Evolutionary conservation across 2,797 vertebrate genomes (phyloP), one percentile per base, ranked within the genome.

Genomic region (Lateolabrax maculatus): DNA sequence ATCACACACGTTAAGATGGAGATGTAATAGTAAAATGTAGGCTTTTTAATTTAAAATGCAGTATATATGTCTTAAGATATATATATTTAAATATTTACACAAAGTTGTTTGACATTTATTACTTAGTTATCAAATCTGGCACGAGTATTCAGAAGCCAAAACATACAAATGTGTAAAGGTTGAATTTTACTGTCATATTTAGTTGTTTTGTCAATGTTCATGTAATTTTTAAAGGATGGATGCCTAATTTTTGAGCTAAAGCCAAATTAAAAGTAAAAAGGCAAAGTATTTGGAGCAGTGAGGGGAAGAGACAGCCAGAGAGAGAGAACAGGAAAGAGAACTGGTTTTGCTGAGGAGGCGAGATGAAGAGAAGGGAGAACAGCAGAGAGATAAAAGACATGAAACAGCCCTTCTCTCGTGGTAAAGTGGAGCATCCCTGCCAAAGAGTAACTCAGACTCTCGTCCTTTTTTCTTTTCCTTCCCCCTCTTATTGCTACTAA

Each of bases 331-430:
- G 64, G 63, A 70, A 9, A 18, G 56, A 49, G 44, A 43, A 29
- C 25, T 71, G 58, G 21, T 84, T 83, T 78, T 81, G 79, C 62
- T 85, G 82, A 83, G 64, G 52, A 85, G 55, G 82, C 60, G 51
- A 86, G 88, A 90, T 92, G 85, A 86, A 85, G 92, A 90, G 88
- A 51, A 85, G 66, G 81, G 27, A 90, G 71, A 84, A 80, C 88
- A 91, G 87, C 75, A 91, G 88, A 78, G 80, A 94, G 94, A 93
- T 95, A 94, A 86, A 95, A 95, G 94, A 89, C 84, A 90, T 36
- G 16, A 94, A 92, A 93, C 88, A 88, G 79, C 90, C 90, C 81
- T 91, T 55, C 84, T 48, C 8, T 90, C 60, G 13, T 43, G 73
- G 90, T 85, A 86, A 92, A 94, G 90, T 90, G 76, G 71, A 90